Conservation (phyloP, 2,113 vertebrate genomes). For the Tapirus terrestris region DNA sequence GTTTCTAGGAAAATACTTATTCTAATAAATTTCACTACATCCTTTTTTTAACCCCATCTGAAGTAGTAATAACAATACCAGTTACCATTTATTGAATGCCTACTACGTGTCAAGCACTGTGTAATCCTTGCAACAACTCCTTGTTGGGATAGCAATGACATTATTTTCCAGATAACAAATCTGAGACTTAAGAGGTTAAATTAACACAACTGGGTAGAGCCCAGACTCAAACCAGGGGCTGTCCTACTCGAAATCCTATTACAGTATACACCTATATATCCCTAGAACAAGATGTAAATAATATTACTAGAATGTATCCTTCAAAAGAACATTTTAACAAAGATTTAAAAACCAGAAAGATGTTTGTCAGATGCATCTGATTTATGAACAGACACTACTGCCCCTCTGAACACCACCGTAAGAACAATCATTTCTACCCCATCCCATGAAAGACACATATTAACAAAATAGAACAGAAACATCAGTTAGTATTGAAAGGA, state of each 20-base stretch:
- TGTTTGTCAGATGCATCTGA: neutral
- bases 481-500: neutral
- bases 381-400: neutral
- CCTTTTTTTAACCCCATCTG: neutral
- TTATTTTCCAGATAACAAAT: neutral
- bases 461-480: constrained; percentile 13
- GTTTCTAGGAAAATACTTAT: constrained; percentile 40
- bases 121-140: neutral
- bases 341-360: constrained; percentile 3
- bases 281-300: constrained; percentile 1
- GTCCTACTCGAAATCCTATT: neutral
- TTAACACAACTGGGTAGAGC: neutral
- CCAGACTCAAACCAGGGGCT: neutral
- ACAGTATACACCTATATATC: neutral
- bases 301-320: neutral
- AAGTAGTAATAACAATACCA: neutral
- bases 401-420: neutral
- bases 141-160: neutral
- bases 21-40: neutral
- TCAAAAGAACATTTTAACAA: constrained; percentile 45
- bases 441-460: neutral
- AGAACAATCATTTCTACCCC: neutral
- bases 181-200: constrained; percentile 28
- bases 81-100: neutral
- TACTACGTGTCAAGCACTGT: neutral